These are phyloP conservation scores for Ganaspis sp. DNA, from an alignment of 1,140 invertebrate species.

Conservation along the genomic window DNA sequence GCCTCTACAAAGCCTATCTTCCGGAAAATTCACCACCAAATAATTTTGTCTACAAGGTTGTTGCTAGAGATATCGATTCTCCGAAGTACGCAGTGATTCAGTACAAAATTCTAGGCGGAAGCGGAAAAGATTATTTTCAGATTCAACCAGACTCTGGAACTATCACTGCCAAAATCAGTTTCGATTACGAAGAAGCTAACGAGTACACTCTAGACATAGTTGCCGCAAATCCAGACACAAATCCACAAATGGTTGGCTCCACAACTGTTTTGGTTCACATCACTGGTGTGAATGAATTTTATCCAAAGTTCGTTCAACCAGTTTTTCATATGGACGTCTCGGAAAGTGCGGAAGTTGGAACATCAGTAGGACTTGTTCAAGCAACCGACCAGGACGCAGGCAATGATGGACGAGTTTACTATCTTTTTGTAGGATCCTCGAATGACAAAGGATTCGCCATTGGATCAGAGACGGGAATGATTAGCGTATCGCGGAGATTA, in stretches of 20 bases:
- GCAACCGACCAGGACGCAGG: constrained; percentile 95
- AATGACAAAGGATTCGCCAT: constrained; percentile 95
- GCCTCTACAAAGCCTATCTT: constrained; percentile 86
- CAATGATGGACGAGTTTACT: constrained; percentile 94
- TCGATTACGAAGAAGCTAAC: constrained; percentile 93
- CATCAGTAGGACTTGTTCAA: constrained; percentile 89
- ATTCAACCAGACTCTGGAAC: constrained; percentile 87
- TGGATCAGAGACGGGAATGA: constrained; percentile 88
- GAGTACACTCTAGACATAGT: constrained; percentile 87
- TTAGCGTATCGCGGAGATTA: constrained; percentile 87
- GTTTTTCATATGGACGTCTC: constrained; percentile 96
- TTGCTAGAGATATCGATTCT: constrained; percentile 92
- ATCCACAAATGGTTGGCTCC: constrained; percentile 82
- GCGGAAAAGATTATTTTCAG: constrained; percentile 85
- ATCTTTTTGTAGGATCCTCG: constrained; percentile 93
- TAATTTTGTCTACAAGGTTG: constrained; percentile 85
- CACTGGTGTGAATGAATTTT: constrained; percentile 94
- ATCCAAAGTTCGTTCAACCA: constrained; percentile 92
- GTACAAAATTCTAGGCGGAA: constrained; percentile 89
- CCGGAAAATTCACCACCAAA: constrained; percentile 88
- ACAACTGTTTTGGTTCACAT: constrained; percentile 87
- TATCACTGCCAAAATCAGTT: constrained; percentile 85
- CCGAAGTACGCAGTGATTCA: constrained; percentile 92
- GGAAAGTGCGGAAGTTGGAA: constrained; percentile 92
- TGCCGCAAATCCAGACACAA: constrained; percentile 91